Evolutionary conservation across 2,888 invertebrate genomes (phyloP).

Genomic region (Tipula vernalis): DNA sequence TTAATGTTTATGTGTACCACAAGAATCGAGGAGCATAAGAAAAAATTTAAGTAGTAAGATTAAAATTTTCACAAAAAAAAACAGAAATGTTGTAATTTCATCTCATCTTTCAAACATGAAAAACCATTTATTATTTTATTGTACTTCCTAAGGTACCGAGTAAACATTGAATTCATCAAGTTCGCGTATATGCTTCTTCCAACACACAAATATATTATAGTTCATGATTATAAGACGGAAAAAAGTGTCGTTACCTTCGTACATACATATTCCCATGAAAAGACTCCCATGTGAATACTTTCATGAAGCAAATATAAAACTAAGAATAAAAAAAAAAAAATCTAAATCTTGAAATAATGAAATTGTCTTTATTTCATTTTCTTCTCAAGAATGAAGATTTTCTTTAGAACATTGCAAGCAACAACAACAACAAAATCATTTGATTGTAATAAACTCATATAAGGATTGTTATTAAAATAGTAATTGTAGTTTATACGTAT

Average conservation of each 20-base stretch:
- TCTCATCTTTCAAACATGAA: not conserved
- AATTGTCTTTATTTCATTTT: not conserved
- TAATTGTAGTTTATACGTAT: not conserved
- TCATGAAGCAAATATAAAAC: not conserved
- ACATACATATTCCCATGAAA: not conserved
- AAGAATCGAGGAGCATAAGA: not conserved
- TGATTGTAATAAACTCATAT: not conserved
- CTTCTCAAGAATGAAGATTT: not conserved
- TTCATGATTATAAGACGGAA: not conserved
- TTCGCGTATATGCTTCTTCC: not conserved
- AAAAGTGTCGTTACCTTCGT: not conserved
- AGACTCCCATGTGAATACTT: not conserved
- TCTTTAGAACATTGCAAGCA: not conserved
- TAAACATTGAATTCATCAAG: not conserved
- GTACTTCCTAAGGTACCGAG: not conserved
- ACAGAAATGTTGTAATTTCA: not conserved
- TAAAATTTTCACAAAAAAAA: not conserved
- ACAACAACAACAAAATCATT: not conserved
- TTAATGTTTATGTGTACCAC: not conserved
- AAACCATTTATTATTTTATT: not conserved
- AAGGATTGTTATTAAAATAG: not conserved
- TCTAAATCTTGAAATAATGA: not conserved
- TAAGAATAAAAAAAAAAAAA: not conserved
- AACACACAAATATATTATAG: not conserved
- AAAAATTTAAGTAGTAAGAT: not conserved